Conservation (phyloP, 2,888 invertebrate species). For the Habroteleia sp. region DNA sequence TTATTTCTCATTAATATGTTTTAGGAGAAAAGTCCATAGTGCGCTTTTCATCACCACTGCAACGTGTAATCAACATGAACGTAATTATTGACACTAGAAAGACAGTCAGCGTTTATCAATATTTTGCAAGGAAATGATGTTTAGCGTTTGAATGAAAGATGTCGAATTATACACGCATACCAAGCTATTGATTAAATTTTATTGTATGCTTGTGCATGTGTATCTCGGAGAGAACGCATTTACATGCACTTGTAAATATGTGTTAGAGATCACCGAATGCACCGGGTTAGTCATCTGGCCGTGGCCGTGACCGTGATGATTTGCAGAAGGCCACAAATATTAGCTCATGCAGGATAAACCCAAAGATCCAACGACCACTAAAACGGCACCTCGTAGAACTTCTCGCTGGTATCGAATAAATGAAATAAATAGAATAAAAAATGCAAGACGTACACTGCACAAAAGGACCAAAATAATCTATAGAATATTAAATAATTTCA, state of each 20-base stretch:
- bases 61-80: constrained; percentile 22
- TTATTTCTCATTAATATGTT: no score
- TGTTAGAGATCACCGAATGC: constrained; percentile 60
- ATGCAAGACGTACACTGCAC: no score
- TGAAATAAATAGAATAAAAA: no score
- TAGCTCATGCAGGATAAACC: constrained; percentile 17
- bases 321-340: constrained; percentile 59
- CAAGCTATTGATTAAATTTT: constrained; percentile 41
- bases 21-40: no score
- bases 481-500: not conserved
- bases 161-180: constrained; percentile 18
- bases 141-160: constrained; percentile 46
- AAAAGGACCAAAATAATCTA: not conserved
- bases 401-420: not conserved
- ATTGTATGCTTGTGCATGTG: constrained; percentile 4
- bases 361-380: not conserved
- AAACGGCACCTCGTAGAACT: not conserved
- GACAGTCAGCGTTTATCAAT: constrained; percentile 14
- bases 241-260: constrained; percentile 26
- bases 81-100: constrained; percentile 43
- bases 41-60: no score
- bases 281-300: constrained; percentile 59
- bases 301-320: constrained; percentile 67
- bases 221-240: constrained; percentile 22
- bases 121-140: constrained; percentile 24